Evolutionary conservation across 2,888 invertebrate genomes (phyloP).

Genomic region (Hymenopus coronatus): DNA sequence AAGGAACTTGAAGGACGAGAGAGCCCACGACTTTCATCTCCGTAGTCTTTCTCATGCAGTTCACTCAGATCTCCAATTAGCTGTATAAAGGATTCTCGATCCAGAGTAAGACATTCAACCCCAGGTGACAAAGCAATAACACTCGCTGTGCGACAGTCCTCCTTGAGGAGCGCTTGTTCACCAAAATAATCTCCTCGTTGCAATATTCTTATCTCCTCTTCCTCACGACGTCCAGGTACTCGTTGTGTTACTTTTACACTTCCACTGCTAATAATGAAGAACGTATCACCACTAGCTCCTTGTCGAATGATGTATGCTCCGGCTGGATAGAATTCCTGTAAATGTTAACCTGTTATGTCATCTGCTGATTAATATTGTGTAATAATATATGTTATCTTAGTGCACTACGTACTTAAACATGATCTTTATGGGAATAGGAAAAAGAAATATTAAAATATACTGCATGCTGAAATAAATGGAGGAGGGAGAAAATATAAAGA

Average conservation of each 20-base stretch:
- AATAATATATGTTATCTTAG: too few relatives aligned
- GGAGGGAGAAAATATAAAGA: too few relatives aligned
- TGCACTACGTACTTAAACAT: too few relatives aligned
- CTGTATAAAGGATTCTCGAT: conserved; percentile 68
- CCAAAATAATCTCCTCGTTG: conserved; percentile 61
- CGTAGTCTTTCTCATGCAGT: conserved; percentile 70
- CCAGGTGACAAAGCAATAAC: conserved; percentile 62
- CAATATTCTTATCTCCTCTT: conserved; percentile 51
- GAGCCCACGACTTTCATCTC: conserved; percentile 57
- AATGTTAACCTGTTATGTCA: neutral
- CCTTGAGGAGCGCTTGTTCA: conserved; percentile 62
- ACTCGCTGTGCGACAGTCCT: conserved; percentile 66
- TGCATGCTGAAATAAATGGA: too few relatives aligned
- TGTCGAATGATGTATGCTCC: conserved; percentile 64
- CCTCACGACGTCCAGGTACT: conserved; percentile 48
- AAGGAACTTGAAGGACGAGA: conserved; percentile 47
- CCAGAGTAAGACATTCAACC: conserved; percentile 64
- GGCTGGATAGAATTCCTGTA: conserved; percentile 59
- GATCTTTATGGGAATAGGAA: too few relatives aligned
- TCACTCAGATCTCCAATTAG: conserved; percentile 74
- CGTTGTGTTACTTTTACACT: conserved; percentile 55
- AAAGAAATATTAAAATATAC: too few relatives aligned
- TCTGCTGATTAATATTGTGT: too few relatives aligned
- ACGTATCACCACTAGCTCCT: conserved; percentile 62
- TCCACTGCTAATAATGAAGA: conserved; percentile 63